Base-by-base conservation (phyloP, 2,888 invertebrate genomes). In the Stenodema calcarata region DNA sequence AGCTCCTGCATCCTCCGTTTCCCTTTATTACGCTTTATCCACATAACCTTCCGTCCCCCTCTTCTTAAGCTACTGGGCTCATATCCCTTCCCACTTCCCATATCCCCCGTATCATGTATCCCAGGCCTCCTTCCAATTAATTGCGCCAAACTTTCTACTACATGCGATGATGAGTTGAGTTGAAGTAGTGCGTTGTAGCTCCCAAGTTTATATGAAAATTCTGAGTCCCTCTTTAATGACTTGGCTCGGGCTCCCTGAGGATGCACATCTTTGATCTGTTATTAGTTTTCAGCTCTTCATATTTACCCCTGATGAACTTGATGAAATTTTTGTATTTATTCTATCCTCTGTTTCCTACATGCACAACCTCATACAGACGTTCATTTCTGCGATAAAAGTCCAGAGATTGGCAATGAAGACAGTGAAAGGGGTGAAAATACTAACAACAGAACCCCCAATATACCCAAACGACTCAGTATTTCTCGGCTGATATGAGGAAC, bases 1-100 rank as follows among this genome's bases (percentile, higher is more conserved):
- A 75, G 73, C 30, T n/a, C 73, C 35, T 75, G 73, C 73, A 75
- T 41, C 73, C 73, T 75, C 41, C 41, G 62, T 23, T n/a, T 62
- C 62, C 62, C 62, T 62, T 62, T 62, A 62, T 62, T 62, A 62
- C 62, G 18, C 62, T 62, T 62, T 62, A 62, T 27, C 62, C 62
- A 18, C 23, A 62, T 62, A 23, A 62, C 62, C 23, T 9, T 12
- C 62, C 27, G 23, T 23, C 23, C 23, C 23, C 12, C 6, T 18
- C 62, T 27, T 62, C 62, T 62, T 62, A 23, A 27, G 50, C 50
- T 50, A 50, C 50, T 62, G 62, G 27, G 23, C 23, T 62, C 62
- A 62, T 62, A 62, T 62, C 11, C 23, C 62, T 7, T 62, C 50
- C 50, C 16, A 50, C 50, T 62, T 11, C 54, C n/a, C n/a, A n/a